These are phyloP conservation scores for Hyla sarda DNA, from an alignment of 2,113 vertebrate genomes.

Conservation along the genomic window DNA sequence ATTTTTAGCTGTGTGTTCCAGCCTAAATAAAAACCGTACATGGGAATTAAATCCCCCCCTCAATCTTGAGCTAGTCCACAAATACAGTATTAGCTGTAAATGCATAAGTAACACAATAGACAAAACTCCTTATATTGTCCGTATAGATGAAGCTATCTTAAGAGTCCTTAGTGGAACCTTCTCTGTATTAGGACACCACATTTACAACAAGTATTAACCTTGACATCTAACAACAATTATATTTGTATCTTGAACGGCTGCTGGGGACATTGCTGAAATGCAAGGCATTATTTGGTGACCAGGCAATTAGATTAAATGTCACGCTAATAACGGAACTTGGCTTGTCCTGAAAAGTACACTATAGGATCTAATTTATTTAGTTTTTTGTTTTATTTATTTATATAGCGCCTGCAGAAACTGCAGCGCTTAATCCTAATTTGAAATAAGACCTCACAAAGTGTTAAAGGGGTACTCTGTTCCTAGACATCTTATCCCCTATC, in stretches of 20 bases:
- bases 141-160: neutral
- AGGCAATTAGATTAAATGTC: conserved; percentile 33
- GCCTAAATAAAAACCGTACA: conserved; percentile 33
- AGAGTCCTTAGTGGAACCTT: neutral
- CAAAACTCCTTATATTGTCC: neutral
- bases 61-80: neutral
- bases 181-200: neutral
- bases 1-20: conserved; percentile 43
- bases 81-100: conserved; percentile 10
- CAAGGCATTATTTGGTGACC: conserved; percentile 25
- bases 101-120: neutral
- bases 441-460: conserved; percentile 4
- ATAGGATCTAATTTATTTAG: conserved; percentile 27
- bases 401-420: no score
- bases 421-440: no score
- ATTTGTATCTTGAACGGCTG: conserved; percentile 23
- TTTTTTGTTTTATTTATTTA: no score
- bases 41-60: conserved; percentile 5
- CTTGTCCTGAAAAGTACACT: conserved; percentile 31
- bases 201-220: conserved; percentile 28
- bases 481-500: no score
- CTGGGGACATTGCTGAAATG: conserved; percentile 40
- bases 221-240: conserved; percentile 46
- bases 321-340: conserved; percentile 8
- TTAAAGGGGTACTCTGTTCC: no score